Evolutionary conservation across 2,888 invertebrate species (phyloP), one percentile per base, ranked within the genome.

Genomic region (Protonemura montana): DNA sequence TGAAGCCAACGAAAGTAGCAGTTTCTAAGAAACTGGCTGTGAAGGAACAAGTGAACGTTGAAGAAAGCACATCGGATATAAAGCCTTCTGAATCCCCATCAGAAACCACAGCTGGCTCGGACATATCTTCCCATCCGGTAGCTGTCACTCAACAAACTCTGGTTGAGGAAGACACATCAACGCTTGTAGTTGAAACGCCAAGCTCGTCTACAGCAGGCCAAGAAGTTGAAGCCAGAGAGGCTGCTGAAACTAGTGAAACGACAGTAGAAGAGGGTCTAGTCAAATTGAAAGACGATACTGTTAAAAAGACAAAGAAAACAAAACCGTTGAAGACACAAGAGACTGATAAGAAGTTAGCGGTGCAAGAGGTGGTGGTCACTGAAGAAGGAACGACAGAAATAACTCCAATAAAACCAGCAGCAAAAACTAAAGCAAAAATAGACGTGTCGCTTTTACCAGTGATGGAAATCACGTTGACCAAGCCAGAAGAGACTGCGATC

Each of bases 241-340:
- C 85, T 85, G 84, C 86, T 76, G n/a, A 82, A 41, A 87, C 81
- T 25, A 59, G 86, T 41, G 41, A 87, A 28, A 76, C 27, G 76
- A 3, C 77, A 7, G 0, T 30, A 25, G 83, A 87, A 27, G 83
- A 86, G 25, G 27, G 30, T 82, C 27, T 87, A 13, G 30, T 27
- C 76, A 41, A 77, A 42, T 27, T 78, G 78, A 78, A 84, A 35
- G 84, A 84, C 25, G 26, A n/a, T 27, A 84, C 76, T 42, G 28
- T n/a, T 21, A 30, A 84, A 21, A 42, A 84, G 41, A 41, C 27
- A 10, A 35, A 21, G 29, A 84, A 29, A 59, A 0, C 28, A 10
- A 81, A 87, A 76, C 83, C 28, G n/a, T 87, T 86, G 10, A 81
- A 26, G 5, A 29, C 86, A 35, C 2, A 25, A 10, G 13, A 86